A percentile compares a stretch with the other conserved stretches of the same genome.
phyloP scores from a whole-genome alignment of 2,113 vertebrate genomes.

The Hucho hucho region DNA sequence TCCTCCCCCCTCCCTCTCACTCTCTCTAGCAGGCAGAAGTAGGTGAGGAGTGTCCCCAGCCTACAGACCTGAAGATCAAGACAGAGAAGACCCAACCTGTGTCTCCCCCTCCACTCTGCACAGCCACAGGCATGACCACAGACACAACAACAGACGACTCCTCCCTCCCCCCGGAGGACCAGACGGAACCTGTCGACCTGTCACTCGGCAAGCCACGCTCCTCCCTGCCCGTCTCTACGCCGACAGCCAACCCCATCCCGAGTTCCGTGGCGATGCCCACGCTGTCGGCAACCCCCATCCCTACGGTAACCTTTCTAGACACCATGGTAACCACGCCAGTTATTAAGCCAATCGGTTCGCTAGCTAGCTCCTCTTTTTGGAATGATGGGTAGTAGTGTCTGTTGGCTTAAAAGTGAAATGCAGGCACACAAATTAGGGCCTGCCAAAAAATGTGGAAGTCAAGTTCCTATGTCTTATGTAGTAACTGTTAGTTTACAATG shows the following conservation, averaged over 20 bases:
- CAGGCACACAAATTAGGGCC: no score
- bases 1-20: neutral
- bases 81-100: conserved; percentile 59
- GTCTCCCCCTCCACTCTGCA: conserved; percentile 73
- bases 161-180: conserved; percentile 80
- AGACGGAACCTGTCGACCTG: conserved; percentile 91
- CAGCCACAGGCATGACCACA: conserved; percentile 52
- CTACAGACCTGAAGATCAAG: conserved; percentile 77
- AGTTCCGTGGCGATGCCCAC: conserved; percentile 54
- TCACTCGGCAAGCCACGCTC: conserved; percentile 87
- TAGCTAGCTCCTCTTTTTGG: no score
- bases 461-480: no score
- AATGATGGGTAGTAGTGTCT: no score
- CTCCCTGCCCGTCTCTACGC: conserved; percentile 46
- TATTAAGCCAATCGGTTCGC: no score
- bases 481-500: no score
- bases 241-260: conserved; percentile 68
- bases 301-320: conserved; percentile 82
- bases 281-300: conserved; percentile 73
- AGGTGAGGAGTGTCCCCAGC: conserved; percentile 70
- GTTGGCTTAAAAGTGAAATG: no score
- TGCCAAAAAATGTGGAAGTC: no score
- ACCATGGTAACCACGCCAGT: conserved; percentile 77
- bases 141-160: conserved; percentile 59
- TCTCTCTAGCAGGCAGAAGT: conserved; percentile 45